phyloP scores from a whole-genome alignment of 2,797 vertebrate species.

The Lithobates pipiens region DNA sequence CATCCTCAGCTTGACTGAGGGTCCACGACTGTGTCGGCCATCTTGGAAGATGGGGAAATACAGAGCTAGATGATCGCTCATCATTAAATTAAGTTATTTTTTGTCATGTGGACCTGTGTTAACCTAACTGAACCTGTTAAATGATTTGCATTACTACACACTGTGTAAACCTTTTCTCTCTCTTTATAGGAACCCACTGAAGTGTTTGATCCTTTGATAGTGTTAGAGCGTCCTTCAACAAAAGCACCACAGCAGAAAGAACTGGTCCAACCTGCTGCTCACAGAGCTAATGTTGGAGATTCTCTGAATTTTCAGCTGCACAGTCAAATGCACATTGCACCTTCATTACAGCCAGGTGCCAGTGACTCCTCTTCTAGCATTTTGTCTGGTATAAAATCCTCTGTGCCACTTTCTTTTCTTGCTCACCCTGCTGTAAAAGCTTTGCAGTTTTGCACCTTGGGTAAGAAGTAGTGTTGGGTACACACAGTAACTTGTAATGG shows the following conservation, averaged over 20 bases:
- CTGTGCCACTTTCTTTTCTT: constrained; percentile 50
- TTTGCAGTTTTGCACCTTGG: constrained; percentile 16
- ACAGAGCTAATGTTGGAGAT: background rate
- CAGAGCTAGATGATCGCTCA: too few relatives aligned
- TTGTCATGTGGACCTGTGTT: too few relatives aligned
- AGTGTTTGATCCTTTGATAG: background rate
- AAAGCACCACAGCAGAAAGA: background rate
- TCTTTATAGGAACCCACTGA: background rate
- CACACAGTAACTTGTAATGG: background rate
- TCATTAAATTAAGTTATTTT: too few relatives aligned
- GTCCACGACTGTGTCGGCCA: too few relatives aligned
- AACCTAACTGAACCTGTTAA: background rate
- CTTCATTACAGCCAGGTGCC: background rate
- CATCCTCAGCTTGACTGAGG: too few relatives aligned
- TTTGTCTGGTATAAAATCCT: background rate
- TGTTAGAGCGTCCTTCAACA: too few relatives aligned
- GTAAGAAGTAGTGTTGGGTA: constrained; percentile 7
- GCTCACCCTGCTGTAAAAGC: constrained; percentile 51
- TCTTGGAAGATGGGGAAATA: too few relatives aligned
- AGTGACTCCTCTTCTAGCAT: background rate
- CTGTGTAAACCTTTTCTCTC: background rate
- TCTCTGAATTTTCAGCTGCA: background rate
- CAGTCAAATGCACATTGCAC: background rate
- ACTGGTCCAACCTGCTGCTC: background rate
- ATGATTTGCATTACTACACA: background rate